phyloP scores from a whole-genome alignment of 2,888 invertebrate genomes.

The Troilus luridus region DNA sequence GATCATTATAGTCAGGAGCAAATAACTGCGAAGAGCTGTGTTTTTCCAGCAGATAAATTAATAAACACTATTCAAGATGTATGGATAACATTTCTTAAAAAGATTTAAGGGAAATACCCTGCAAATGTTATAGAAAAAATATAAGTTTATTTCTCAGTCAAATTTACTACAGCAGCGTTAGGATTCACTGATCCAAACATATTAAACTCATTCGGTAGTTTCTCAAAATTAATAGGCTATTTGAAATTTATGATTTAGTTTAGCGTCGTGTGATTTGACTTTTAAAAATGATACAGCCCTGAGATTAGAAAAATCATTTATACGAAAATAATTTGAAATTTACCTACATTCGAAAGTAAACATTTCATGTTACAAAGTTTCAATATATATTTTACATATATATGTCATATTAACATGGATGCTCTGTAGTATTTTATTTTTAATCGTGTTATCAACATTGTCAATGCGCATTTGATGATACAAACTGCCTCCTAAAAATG shows the following conservation, averaged over 20 bases:
- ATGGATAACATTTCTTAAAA: no score
- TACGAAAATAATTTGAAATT: slow-evolving; percentile 24
- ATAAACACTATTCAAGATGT: no score
- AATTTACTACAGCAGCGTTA: not conserved
- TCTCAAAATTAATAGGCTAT: not conserved
- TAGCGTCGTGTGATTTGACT: not conserved
- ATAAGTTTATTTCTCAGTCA: not conserved
- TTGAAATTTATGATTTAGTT: not conserved
- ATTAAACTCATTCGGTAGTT: not conserved
- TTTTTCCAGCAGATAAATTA: no score
- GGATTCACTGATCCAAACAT: not conserved
- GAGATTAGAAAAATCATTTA: not conserved
- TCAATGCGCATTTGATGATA: slow-evolving; percentile 48
- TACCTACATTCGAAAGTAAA: not conserved
- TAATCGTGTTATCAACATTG: slow-evolving; percentile 1
- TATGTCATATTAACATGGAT: slow-evolving; percentile 15
- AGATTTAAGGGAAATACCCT: no score
- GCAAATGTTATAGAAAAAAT: no score
- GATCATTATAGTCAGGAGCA: no score
- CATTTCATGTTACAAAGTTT: slow-evolving; percentile 16
- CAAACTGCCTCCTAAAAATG: slow-evolving; percentile 29
- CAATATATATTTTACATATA: not conserved
- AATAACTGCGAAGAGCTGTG: no score
- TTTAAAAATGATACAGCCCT: slow-evolving; percentile 23
- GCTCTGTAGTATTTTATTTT: not conserved